Evolutionary conservation across 2,113 vertebrate genomes (phyloP), one percentile per base, ranked within the genome.

Genomic region (Peromyscus leucopus): DNA sequence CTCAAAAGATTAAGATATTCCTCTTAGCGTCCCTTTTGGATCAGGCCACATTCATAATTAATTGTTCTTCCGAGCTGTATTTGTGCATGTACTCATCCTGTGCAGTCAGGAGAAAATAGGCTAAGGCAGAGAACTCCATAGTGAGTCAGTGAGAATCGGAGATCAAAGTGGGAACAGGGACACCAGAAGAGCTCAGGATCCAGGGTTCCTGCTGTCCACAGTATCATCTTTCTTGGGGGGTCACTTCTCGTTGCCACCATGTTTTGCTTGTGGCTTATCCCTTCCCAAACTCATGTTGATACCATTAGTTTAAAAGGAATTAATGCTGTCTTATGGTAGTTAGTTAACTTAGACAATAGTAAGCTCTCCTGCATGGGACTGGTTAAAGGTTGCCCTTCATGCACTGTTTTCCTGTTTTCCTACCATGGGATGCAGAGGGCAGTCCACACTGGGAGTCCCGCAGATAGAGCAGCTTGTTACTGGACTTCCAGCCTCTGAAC

Each of bases 1-100:
- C 92, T 61, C 1, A 1, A 82, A 89, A 87, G 74, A 61, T 42
- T 31, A 59, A 7, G 93, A 28, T 7, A 1, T 89, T 94, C 83
- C 65, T 95, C 95, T 94, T 80, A 83, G 31, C 75, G 24, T 71
- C 17, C 72, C 26, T 96, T 57, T 2, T 28, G 67, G 65, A 96
- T 90, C 75, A 0, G 19, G 46, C 75, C 51, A 76, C 28, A 76
- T 93, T 97, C 80, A 74, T 83, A 63, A 91, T 42, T 91, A 74
- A 83, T 59, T 42, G 0, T 72, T 2, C 69, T 61, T 2, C 57
- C 91, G 92, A 80, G 19, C 7, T n/a, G 8, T 63, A 31, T 42
- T 17, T 71, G 67, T 26, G 22, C 7, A 11, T 72, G 28, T 57
- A 55, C 82, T 96, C 24, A 67, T 87, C n/a, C 59, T 48, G 39